A percentile compares a stretch with the other conserved stretches of the same genome.
Evolutionary conservation across 1,140 invertebrate species (phyloP).

Genomic region (Bacillus rossius): DNA sequence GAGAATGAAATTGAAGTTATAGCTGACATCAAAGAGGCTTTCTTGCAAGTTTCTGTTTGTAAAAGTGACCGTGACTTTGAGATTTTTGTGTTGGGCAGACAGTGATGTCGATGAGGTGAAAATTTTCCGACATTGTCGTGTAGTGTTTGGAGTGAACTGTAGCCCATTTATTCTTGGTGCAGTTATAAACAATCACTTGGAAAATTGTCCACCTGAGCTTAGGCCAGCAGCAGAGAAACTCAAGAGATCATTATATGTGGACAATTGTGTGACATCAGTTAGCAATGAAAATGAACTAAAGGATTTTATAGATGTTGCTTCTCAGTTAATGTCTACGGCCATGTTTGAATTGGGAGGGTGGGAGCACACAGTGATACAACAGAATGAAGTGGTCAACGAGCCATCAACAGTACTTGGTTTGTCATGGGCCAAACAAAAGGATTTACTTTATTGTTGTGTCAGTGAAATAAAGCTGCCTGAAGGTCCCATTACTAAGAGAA

Average conservation of each 20-base stretch:
- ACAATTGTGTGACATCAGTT: slow-evolving; percentile 28
- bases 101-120: slow-evolving; percentile 12
- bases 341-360: slow-evolving; percentile 31
- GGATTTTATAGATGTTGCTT: slow-evolving; percentile 18
- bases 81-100: slow-evolving; percentile 36
- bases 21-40: slow-evolving; percentile 41
- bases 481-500: slow-evolving; percentile 17
- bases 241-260: slow-evolving; percentile 24
- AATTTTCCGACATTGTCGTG: slow-evolving; percentile 28
- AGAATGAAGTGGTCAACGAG: not conserved
- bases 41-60: slow-evolving; percentile 36
- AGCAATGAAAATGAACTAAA: slow-evolving; percentile 19
- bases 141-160: slow-evolving; percentile 20
- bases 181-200: slow-evolving; percentile 12
- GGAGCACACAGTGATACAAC: slow-evolving; percentile 17
- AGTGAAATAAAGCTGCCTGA: not conserved
- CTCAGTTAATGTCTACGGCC: slow-evolving; percentile 20
- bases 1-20: slow-evolving; percentile 32
- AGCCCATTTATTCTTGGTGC: slow-evolving; percentile 19
- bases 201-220: slow-evolving; percentile 5
- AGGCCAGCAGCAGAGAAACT: slow-evolving; percentile 16
- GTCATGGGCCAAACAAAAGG: slow-evolving; percentile 21
- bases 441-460: slow-evolving; percentile 15
- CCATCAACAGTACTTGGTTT: slow-evolving; percentile 23
- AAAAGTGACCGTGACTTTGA: slow-evolving; percentile 30